These are phyloP conservation scores for Chrysemys picta DNA, from an alignment of 2,113 vertebrate genomes.

Conservation along the genomic window DNA sequence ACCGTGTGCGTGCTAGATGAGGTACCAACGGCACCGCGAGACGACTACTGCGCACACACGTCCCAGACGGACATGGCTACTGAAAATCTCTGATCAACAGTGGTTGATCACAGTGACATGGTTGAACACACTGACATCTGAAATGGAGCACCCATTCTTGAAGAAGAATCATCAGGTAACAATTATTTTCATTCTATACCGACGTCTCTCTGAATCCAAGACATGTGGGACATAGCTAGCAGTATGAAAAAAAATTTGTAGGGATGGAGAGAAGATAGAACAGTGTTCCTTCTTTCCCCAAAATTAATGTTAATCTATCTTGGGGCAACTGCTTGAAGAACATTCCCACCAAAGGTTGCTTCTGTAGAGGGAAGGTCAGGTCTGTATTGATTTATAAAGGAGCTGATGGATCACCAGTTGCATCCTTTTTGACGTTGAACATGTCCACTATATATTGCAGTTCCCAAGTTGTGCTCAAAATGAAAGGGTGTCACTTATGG, in stretches of 20 bases:
- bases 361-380: background rate
- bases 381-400: background rate
- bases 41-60: background rate
- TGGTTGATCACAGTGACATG: too few species aligned
- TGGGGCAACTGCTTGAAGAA: background rate
- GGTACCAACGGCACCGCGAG: background rate
- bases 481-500: background rate
- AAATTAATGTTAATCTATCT: background rate
- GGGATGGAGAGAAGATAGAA: background rate
- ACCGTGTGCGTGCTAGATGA: background rate
- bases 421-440: background rate
- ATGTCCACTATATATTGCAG: background rate
- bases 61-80: background rate
- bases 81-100: background rate
- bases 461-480: background rate
- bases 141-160: background rate
- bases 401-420: background rate
- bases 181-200: background rate
- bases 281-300: background rate
- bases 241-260: background rate
- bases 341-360: background rate
- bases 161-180: fast-evolving
- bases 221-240: fast-evolving
- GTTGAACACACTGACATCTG: background rate
- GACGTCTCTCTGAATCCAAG: background rate